These are phyloP conservation scores for Hydrolagus affinis DNA, from an alignment of 2,113 vertebrate genomes.

Conservation along the genomic window DNA sequence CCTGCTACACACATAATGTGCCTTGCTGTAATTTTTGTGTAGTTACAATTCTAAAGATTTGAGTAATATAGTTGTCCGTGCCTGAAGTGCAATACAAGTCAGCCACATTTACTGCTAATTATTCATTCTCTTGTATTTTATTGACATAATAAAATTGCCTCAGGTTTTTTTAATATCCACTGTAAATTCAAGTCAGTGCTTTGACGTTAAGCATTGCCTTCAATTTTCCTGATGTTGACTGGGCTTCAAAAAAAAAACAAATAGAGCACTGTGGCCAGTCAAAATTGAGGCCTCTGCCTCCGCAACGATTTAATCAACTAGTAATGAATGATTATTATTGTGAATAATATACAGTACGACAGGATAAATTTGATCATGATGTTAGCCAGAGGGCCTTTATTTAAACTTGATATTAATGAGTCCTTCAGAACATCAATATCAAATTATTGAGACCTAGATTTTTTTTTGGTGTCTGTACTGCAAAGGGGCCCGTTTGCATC, in stretches of 20 bases:
- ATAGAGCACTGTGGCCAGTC: constrained; percentile 16
- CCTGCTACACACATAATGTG: neutral
- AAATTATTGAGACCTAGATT: neutral
- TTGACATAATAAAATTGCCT: constrained; percentile 32
- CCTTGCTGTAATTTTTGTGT: constrained; percentile 11
- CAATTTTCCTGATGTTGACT: constrained; percentile 20
- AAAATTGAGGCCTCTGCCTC: neutral
- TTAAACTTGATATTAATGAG: constrained; percentile 16
- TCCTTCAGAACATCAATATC: constrained; percentile 2
- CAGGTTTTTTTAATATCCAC: constrained; percentile 24
- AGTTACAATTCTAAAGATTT: constrained; percentile 25
- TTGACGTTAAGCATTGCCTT: constrained; percentile 6
- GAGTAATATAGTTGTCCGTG: constrained; percentile 31
- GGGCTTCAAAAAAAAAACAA: constrained; percentile 19
- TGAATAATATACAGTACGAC: neutral
- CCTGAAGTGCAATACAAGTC: constrained; percentile 20
- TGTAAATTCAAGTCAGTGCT: constrained; percentile 22
- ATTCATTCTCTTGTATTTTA: constrained; percentile 31
- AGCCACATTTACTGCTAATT: constrained; percentile 28
- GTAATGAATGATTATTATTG: constrained; percentile 21
- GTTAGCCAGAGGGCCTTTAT: neutral
- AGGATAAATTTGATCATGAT: constrained; percentile 25
- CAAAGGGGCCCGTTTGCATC: neutral
- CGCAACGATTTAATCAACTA: constrained; percentile 12
- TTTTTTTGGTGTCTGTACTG: neutral